phyloP scores from a whole-genome alignment of 1,140 invertebrate species.

The Conus betulinus region DNA sequence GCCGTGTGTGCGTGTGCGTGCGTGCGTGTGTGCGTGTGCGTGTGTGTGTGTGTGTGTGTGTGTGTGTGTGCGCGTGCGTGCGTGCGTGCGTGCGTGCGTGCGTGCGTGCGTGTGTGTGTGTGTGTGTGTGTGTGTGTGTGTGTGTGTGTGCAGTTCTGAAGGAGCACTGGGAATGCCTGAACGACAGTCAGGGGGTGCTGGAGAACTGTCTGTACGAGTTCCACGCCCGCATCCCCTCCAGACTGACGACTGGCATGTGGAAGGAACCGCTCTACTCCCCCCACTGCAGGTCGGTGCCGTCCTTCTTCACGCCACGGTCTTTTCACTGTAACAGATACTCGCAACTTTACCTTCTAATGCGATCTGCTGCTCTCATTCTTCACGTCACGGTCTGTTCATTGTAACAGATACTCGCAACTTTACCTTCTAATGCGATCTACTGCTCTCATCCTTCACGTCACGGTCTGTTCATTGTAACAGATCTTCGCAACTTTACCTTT shows the following conservation, averaged over 20 bases:
- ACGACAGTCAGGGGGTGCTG: background rate
- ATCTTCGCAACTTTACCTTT: too few species aligned
- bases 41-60: background rate
- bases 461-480: too few species aligned
- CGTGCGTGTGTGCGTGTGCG: background rate
- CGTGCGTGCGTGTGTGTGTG: background rate
- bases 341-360: too few species aligned
- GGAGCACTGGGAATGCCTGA: background rate
- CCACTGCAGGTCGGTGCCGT: background rate
- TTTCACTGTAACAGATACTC: too few species aligned
- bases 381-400: too few species aligned
- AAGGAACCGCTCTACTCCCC: background rate
- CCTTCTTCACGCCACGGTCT: too few species aligned
- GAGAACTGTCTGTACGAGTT: background rate
- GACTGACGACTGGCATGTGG: background rate
- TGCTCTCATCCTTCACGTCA: too few species aligned
- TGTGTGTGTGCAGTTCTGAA: background rate
- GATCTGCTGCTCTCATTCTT: too few species aligned
- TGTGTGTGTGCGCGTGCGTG: background rate
- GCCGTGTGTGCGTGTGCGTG: background rate
- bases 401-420: too few species aligned
- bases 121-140: background rate
- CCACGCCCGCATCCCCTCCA: background rate
- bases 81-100: background rate
- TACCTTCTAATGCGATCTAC: too few species aligned